Percentiles rank a stretch among this genome's conserved stretches.
These are phyloP conservation scores for Decapterus maruadsi DNA, from an alignment of 2,797 vertebrate species.

Conservation along the genomic window DNA sequence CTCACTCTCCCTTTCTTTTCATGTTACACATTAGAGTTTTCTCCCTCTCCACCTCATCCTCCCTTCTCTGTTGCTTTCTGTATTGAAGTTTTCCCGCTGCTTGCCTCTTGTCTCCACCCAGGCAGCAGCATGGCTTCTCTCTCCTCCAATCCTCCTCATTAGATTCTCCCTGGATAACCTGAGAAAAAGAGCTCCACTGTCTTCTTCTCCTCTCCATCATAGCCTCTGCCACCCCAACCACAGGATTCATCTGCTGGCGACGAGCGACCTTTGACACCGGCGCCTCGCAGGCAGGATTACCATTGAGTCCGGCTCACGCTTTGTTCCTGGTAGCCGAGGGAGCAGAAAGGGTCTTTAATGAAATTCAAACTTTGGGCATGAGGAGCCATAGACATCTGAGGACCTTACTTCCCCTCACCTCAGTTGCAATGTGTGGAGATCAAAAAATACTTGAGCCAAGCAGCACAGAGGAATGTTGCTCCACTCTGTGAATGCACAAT, in stretches of 20 bases:
- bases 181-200: slow-evolving; percentile 77
- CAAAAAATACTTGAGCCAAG: slow-evolving; percentile 78
- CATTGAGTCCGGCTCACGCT: slow-evolving; percentile 80
- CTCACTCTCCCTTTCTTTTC: slow-evolving; percentile 67
- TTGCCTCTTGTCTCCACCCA: slow-evolving; percentile 67
- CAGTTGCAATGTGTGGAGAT: slow-evolving; percentile 78
- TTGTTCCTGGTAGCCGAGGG: slow-evolving; percentile 81
- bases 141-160: slow-evolving; percentile 82
- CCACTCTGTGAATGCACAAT: slow-evolving; percentile 75
- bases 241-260: slow-evolving; percentile 84
- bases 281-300: slow-evolving; percentile 87
- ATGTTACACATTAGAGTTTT: slow-evolving; percentile 68
- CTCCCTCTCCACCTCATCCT: slow-evolving; percentile 61
- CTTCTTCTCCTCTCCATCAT: slow-evolving; percentile 76
- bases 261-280: slow-evolving; percentile 81
- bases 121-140: slow-evolving; percentile 64
- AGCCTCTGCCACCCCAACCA: slow-evolving; percentile 79
- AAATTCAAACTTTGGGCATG: slow-evolving; percentile 85
- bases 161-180: slow-evolving; percentile 84
- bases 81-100: slow-evolving; percentile 73
- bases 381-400: slow-evolving; percentile 80
- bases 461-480: slow-evolving; percentile 63
- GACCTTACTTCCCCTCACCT: slow-evolving; percentile 79
- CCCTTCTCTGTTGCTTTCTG: slow-evolving; percentile 60
- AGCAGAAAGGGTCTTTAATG: slow-evolving; percentile 83